Conservation (phyloP, 2,797 vertebrate genomes). For the Pogoniulus pusillus region DNA sequence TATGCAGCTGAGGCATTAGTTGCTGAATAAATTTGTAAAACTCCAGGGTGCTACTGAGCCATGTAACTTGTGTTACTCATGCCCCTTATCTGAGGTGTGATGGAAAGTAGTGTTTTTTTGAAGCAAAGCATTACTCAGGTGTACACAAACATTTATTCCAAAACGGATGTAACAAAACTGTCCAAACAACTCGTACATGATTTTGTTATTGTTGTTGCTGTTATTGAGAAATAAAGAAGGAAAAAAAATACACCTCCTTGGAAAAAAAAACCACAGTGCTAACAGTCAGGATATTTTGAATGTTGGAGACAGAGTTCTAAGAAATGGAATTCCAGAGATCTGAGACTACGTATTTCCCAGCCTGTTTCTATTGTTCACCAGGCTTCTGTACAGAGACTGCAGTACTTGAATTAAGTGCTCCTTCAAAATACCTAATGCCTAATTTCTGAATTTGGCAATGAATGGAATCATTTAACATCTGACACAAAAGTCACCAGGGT, state of each 20-base stretch:
- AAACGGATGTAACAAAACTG: constrained; percentile 20
- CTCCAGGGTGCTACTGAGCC: background rate
- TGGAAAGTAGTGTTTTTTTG: constrained; percentile 11
- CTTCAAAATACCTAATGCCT: background rate
- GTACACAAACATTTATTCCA: background rate
- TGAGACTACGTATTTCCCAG: background rate
- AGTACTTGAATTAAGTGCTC: background rate
- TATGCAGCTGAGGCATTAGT: background rate
- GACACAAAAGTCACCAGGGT: background rate
- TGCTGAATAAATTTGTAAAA: constrained; percentile 20
- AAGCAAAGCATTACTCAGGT: background rate
- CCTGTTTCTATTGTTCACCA: background rate
- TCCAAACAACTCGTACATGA: background rate
- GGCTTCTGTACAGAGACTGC: background rate
- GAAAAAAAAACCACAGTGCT: background rate
- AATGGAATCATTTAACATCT: background rate
- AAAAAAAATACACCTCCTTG: background rate
- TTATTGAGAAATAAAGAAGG: constrained; percentile 23
- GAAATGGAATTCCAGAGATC: background rate
- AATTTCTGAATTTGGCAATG: background rate
- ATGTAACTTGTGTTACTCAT: background rate
- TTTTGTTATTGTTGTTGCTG: background rate
- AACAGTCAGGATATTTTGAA: background rate
- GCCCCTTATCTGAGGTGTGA: background rate
- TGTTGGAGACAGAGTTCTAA: background rate